Percentiles rank a stretch among this genome's conserved stretches.
Evolutionary conservation across 53 echinoderm and acorn worm species (phyloP).

Genomic region (Luidia sarsii): DNA sequence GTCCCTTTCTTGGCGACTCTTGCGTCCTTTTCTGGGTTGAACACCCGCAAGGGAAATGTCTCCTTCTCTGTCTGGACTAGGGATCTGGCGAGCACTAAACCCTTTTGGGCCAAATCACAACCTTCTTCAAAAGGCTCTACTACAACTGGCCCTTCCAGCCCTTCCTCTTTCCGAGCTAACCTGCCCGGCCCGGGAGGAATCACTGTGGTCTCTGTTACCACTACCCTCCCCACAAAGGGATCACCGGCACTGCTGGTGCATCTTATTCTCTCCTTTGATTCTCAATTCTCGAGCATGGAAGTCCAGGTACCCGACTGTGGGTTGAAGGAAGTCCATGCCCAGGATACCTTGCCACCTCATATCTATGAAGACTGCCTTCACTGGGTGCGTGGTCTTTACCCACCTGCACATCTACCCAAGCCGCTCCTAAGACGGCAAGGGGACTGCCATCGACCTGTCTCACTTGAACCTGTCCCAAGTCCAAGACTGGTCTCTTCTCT

Average conservation of each 20-base stretch:
- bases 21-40: neutral
- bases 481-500: no score
- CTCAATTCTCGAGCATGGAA: neutral
- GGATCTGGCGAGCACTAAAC: neutral
- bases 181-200: neutral
- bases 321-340: neutral
- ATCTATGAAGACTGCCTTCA: slow-evolving; percentile 3
- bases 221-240: neutral
- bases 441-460: slow-evolving; percentile 13
- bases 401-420: slow-evolving; percentile 9
- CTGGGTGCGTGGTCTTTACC: neutral
- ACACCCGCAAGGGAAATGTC: neutral
- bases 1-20: neutral
- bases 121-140: neutral
- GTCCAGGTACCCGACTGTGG: no score
- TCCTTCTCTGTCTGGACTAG: neutral
- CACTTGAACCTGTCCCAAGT: neutral
- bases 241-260: neutral
- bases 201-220: neutral
- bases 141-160: neutral
- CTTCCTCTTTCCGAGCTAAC: neutral
- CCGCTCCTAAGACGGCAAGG: neutral
- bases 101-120: neutral
- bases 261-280: neutral
- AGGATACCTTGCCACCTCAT: slow-evolving; percentile 3